These are phyloP conservation scores for Steinernema feltiae DNA, from an alignment of 1,140 invertebrate species.

Conservation along the genomic window DNA sequence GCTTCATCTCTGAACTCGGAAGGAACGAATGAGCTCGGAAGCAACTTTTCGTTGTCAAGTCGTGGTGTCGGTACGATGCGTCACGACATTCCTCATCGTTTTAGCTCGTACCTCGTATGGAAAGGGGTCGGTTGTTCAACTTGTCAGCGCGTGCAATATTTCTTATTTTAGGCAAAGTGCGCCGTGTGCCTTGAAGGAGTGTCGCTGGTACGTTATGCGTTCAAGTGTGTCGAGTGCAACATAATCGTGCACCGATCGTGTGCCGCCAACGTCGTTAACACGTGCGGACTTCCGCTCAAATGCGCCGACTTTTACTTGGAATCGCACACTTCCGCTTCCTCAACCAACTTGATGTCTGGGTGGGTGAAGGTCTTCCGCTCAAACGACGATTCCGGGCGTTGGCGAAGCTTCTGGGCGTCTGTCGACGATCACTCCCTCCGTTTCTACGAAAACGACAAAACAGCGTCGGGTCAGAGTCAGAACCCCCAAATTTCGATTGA, in stretches of 20 bases:
- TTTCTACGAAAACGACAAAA: background rate
- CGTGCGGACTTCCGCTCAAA: constrained; percentile 17
- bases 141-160: background rate
- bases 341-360: background rate
- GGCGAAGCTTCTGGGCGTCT: background rate
- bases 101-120: background rate
- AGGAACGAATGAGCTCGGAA: background rate
- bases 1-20: background rate
- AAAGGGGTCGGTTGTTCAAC: background rate
- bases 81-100: constrained; percentile 26
- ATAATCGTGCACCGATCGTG: constrained; percentile 16
- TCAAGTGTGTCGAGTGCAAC: constrained; percentile 11
- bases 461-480: background rate
- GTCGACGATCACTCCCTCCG: background rate
- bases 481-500: background rate
- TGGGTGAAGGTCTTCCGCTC: background rate
- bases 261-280: constrained; percentile 6
- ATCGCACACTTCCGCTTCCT: background rate
- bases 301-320: constrained; percentile 24
- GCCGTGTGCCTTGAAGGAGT: constrained; percentile 20
- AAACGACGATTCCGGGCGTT: background rate
- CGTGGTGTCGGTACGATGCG: constrained; percentile 21
- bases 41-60: background rate
- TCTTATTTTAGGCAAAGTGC: constrained; percentile 15
- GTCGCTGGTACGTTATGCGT: background rate